Evolutionary conservation across 2,888 invertebrate genomes (phyloP).

Genomic region (Aelia acuminata): DNA sequence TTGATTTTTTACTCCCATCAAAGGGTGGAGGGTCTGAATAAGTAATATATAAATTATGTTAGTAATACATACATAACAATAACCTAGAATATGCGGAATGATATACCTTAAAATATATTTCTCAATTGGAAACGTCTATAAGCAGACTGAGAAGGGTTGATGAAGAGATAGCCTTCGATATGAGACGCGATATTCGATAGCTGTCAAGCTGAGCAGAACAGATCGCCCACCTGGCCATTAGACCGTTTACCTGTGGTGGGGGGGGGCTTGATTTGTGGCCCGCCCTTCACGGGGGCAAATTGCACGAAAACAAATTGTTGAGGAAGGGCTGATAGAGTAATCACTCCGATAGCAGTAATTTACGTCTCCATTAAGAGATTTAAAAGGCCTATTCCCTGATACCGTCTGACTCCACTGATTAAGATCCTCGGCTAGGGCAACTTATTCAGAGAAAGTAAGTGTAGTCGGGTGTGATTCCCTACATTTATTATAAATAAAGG

Average conservation of each 20-base stretch:
- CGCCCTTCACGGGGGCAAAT: conserved; percentile 10
- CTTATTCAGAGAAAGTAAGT: background rate
- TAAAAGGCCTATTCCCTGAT: background rate
- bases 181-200: conserved; percentile 35
- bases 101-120: background rate
- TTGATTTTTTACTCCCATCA: too few species aligned
- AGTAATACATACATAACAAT: too few species aligned
- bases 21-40: too few species aligned
- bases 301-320: conserved; percentile 45
- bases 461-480: background rate
- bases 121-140: background rate
- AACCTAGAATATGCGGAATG: too few species aligned
- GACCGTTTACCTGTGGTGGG: conserved; percentile 33
- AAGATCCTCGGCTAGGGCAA: background rate
- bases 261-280: conserved; percentile 33
- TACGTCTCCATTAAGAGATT: conserved; percentile 30
- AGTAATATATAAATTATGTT: too few species aligned
- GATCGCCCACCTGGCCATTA: conserved; percentile 47
- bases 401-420: conserved; percentile 18
- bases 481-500: background rate
- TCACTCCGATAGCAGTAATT: conserved; percentile 25
- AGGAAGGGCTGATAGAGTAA: conserved; percentile 35
- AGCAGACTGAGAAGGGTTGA: background rate
- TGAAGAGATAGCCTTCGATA: background rate
- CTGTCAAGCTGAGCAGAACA: conserved; percentile 20